Conservation (phyloP, 1,140 invertebrate species). For the Diprion similis region DNA sequence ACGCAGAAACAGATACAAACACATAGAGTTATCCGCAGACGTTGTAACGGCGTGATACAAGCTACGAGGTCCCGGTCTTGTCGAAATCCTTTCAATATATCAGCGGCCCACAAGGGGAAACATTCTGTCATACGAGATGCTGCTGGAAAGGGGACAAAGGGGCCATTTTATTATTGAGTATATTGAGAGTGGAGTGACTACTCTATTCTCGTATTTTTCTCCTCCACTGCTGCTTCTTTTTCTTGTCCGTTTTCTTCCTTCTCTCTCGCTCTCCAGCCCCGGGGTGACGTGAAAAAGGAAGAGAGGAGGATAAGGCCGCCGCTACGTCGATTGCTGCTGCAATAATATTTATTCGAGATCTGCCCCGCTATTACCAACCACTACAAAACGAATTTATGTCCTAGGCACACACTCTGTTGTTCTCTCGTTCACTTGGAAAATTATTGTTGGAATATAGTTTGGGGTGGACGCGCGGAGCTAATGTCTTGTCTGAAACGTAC, state of each 20-base stretch:
- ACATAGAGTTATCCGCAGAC: constrained; percentile 12
- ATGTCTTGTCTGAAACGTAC: constrained; percentile 1
- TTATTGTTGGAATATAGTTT: not conserved
- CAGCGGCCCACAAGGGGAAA: constrained; percentile 20
- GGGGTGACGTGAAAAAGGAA: not conserved
- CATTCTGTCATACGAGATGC: constrained; percentile 25
- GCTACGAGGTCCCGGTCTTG: constrained; percentile 30
- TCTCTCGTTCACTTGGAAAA: not conserved
- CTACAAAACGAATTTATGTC: constrained; percentile 1
- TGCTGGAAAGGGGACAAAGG: constrained; percentile 30
- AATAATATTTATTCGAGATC: constrained; percentile 47
- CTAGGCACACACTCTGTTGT: not conserved
- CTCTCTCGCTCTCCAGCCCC: not conserved
- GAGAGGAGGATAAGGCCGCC: not conserved
- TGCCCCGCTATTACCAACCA: constrained; percentile 28
- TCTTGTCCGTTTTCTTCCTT: not conserved
- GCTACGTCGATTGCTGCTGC: constrained; percentile 27
- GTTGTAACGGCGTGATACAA: constrained; percentile 15
- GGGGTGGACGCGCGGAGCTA: not conserved
- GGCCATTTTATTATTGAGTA: constrained; percentile 49
- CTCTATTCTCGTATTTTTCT: not conserved
- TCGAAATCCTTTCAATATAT: constrained; percentile 43
- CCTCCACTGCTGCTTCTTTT: not conserved
- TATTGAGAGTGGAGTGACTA: not conserved
- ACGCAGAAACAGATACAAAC: not conserved